Percentiles rank a stretch among this genome's conserved stretches.
Evolutionary conservation across 2,888 invertebrate species (phyloP).

Genomic region (Zygaena filipendulae): DNA sequence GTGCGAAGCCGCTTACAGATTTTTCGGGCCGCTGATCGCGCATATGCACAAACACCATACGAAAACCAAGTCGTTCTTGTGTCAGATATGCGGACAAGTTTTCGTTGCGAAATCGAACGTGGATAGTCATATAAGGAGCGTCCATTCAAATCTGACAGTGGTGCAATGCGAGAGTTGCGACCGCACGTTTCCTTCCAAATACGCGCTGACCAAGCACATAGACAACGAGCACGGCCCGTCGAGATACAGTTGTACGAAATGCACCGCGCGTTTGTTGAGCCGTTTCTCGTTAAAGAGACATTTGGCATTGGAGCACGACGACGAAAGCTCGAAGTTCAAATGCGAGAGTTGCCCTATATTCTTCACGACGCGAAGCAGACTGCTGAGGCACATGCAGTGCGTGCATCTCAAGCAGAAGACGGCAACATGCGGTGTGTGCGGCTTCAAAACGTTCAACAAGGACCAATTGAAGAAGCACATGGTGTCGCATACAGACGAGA

Average conservation of each 20-base stretch:
- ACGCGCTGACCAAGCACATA: conserved; percentile 11
- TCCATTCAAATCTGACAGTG: conserved; percentile 18
- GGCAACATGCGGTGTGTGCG: conserved; percentile 18
- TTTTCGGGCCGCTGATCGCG: conserved; percentile 23
- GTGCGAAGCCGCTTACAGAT: conserved; percentile 21
- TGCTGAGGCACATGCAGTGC: conserved; percentile 7
- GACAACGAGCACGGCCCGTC: conserved; percentile 10
- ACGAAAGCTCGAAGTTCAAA: conserved; percentile 20
- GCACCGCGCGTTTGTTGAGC: conserved; percentile 8
- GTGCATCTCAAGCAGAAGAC: conserved; percentile 18
- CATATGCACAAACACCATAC: conserved; percentile 26
- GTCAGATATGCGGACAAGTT: conserved; percentile 27
- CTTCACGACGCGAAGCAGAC: conserved; percentile 21
- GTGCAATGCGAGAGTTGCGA: conserved; percentile 13
- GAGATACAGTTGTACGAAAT: conserved; percentile 13
- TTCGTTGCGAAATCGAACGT: conserved; percentile 21
- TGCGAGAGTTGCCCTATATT: conserved; percentile 34
- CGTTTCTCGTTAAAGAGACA: conserved; percentile 8
- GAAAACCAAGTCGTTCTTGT: conserved; percentile 19
- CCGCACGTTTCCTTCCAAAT: conserved; percentile 5
- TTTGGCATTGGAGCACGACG: conserved; percentile 22
- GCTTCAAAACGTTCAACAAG: conserved; percentile 13
- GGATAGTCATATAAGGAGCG: conserved; percentile 21
- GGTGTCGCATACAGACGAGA: conserved; percentile 10
- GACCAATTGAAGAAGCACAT: conserved; percentile 14